phyloP scores from a whole-genome alignment of 2,113 vertebrate genomes.

The Laticauda colubrina region DNA sequence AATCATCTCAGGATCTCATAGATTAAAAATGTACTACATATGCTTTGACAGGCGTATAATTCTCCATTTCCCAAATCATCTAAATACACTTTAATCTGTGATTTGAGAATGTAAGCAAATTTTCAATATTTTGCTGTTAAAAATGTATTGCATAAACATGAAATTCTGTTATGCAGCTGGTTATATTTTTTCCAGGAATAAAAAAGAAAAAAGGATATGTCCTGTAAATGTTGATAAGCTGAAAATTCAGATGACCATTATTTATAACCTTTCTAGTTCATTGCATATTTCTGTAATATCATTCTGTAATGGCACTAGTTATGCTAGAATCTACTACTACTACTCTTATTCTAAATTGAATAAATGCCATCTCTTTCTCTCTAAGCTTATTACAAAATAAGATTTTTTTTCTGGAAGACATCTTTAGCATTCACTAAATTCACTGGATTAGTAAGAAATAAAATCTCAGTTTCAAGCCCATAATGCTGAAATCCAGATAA shows the following conservation, averaged over 20 bases:
- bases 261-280: not conserved
- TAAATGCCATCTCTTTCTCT: not conserved
- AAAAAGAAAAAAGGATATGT: constrained; percentile 6
- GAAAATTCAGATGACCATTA: not conserved
- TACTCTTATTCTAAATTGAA: not conserved
- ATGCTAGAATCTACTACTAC: not conserved
- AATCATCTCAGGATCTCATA: not conserved
- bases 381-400: not conserved
- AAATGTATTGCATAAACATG: not conserved
- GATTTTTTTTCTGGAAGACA: not conserved
- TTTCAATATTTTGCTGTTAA: not conserved
- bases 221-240: not conserved
- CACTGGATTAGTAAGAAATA: not conserved
- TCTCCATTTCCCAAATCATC: constrained; percentile 1
- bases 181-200: not conserved
- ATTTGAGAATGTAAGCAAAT: not conserved
- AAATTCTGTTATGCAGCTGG: not conserved
- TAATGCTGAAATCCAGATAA: not conserved
- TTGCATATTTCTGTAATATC: not conserved
- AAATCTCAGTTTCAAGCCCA: not conserved
- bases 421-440: not conserved
- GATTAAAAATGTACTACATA: not conserved
- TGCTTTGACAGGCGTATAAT: not conserved
- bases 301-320: not conserved
- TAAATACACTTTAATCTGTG: not conserved